A percentile compares a stretch with the other conserved stretches of the same genome.
Evolutionary conservation across 2,113 vertebrate genomes (phyloP).

Genomic region (Myocastor coypus): DNA sequence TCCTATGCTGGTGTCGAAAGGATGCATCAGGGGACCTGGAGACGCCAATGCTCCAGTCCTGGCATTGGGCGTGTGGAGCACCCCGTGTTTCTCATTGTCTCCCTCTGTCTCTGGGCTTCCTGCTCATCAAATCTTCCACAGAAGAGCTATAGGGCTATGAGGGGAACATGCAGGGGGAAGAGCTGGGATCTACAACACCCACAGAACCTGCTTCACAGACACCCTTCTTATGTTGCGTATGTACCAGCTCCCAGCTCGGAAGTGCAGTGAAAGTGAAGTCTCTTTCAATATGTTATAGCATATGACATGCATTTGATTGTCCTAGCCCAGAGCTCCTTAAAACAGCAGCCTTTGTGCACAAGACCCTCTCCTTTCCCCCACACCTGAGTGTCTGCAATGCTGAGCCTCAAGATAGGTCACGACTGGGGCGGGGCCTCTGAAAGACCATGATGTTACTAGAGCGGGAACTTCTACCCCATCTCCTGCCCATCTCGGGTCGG

Average conservation of each 20-base stretch:
- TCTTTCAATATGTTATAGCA: not conserved
- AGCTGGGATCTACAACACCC: not conserved
- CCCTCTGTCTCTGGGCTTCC: not conserved
- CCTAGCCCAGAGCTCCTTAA: not conserved
- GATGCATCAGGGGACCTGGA: not conserved
- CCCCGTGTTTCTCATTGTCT: not conserved
- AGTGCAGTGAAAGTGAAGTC: not conserved
- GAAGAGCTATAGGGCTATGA: no score
- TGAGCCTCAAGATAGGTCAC: not conserved
- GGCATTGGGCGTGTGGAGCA: not conserved
- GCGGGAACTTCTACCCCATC: not conserved
- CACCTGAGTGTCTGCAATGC: not conserved
- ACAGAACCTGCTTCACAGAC: not conserved
- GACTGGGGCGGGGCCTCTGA: not conserved
- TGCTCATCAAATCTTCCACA: not conserved
- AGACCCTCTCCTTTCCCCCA: not conserved
- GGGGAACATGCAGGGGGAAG: no score
- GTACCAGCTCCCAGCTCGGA: not conserved
- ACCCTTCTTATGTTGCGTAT: not conserved
- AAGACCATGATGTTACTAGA: not conserved
- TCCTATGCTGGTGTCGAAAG: not conserved
- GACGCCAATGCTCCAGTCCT: rapidly evolving
- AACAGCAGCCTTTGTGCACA: not conserved
- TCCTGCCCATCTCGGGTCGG: not conserved
- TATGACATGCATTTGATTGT: not conserved